Percentiles rank a stretch among this genome's conserved stretches.
Evolutionary conservation across 1,140 invertebrate genomes (phyloP).

Genomic region (Caenorhabditis brenneri): DNA sequence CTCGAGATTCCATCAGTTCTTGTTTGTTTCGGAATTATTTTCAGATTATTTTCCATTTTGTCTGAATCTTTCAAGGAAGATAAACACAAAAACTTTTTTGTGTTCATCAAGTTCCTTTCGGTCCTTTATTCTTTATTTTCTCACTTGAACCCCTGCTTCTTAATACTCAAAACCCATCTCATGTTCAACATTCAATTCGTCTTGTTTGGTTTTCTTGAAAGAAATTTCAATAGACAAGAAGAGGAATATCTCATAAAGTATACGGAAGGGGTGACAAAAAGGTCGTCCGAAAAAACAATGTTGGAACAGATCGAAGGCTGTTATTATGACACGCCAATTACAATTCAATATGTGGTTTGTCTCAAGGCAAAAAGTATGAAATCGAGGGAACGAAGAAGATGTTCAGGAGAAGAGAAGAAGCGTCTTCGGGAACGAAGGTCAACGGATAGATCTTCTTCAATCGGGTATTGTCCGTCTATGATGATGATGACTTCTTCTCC

Average conservation of each 20-base stretch:
- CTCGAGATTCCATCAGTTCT: too few species aligned
- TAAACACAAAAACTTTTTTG: too few species aligned
- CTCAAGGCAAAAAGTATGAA: conserved; percentile 15
- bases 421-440: neutral
- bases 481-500: too few species aligned
- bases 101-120: too few species aligned
- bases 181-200: too few species aligned
- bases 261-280: neutral
- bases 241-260: conserved; percentile 21
- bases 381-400: neutral
- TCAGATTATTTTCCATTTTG: too few species aligned
- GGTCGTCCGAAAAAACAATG: conserved; percentile 20
- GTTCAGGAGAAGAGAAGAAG: neutral
- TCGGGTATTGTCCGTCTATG: neutral
- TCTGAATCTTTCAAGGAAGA: too few species aligned
- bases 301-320: conserved; percentile 19
- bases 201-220: neutral
- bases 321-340: conserved; percentile 37
- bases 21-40: too few species aligned
- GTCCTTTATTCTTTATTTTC: too few species aligned
- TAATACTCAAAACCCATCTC: too few species aligned
- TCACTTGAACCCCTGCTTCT: too few species aligned
- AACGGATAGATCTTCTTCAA: neutral
- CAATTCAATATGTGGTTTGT: conserved; percentile 7
- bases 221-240: neutral